phyloP scores from a whole-genome alignment of 2,797 vertebrate species.

The Glyptemys insculpta region DNA sequence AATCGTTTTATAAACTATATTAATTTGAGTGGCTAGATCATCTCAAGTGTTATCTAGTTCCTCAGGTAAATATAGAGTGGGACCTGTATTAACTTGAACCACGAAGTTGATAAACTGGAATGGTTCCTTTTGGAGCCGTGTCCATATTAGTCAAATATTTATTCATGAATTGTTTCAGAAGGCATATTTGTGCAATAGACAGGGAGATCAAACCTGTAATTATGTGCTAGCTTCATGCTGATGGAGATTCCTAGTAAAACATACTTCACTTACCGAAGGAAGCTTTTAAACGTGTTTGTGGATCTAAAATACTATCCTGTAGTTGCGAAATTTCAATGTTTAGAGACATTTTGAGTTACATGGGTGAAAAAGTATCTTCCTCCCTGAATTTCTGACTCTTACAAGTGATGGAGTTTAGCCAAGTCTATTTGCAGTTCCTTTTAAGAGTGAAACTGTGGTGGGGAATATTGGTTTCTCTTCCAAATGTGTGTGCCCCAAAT shows the following conservation, averaged over 20 bases:
- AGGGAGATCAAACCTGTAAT: conserved; percentile 70
- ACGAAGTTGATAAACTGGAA: conserved; percentile 74
- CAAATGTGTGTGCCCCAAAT: not conserved
- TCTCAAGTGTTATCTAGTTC: conserved; percentile 38
- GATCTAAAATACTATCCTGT: not conserved
- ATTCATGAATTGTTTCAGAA: conserved; percentile 62
- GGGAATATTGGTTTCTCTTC: conserved; percentile 26
- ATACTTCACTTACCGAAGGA: not conserved
- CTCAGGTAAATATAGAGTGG: conserved; percentile 51
- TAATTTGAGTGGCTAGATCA: conserved; percentile 3
- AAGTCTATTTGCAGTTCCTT: not conserved
- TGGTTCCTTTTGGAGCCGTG: conserved; percentile 55
- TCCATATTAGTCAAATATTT: conserved; percentile 69
- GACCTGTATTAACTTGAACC: conserved; percentile 67
- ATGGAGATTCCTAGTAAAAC: conserved; percentile 29
- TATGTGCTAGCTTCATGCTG: conserved; percentile 46
- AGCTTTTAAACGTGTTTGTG: not conserved
- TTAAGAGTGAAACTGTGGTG: not conserved
- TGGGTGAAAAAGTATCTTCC: not conserved
- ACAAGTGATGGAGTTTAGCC: not conserved
- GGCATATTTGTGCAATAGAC: conserved; percentile 61
- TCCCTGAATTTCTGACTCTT: not conserved
- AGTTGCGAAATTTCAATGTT: not conserved
- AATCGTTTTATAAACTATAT: accelerated
- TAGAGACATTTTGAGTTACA: not conserved